These are phyloP conservation scores for Amyelois transitella DNA, from an alignment of 1,140 invertebrate genomes.

Conservation along the genomic window DNA sequence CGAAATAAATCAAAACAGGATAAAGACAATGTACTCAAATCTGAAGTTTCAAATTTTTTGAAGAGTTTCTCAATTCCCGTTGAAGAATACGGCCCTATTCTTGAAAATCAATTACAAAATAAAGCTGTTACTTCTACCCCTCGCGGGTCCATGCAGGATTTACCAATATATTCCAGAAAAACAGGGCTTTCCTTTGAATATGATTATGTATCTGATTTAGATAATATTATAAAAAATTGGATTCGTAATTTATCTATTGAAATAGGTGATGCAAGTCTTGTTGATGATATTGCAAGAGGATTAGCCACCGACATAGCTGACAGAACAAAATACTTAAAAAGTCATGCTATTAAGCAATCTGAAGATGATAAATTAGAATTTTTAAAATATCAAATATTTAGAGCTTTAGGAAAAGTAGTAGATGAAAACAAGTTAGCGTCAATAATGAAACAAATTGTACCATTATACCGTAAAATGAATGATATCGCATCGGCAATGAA, in stretches of 20 bases:
- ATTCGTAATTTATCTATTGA: neutral
- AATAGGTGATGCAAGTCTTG: constrained; percentile 2
- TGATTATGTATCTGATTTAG: neutral
- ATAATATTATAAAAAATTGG: constrained; percentile 3
- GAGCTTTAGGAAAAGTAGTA: constrained; percentile 43
- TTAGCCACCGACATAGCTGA: constrained; percentile 28
- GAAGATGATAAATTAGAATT: constrained; percentile 39
- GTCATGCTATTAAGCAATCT: constrained; percentile 25
- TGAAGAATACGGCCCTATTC: neutral
- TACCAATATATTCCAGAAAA: neutral
- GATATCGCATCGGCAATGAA: neutral
- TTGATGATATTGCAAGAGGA: constrained; percentile 18
- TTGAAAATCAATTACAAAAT: constrained; percentile 2
- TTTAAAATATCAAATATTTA: constrained; percentile 54
- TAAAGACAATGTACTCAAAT: neutral
- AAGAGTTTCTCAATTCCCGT: neutral
- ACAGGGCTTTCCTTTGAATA: neutral
- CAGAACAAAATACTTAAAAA: constrained; percentile 42
- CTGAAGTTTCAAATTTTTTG: neutral
- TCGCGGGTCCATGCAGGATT: neutral
- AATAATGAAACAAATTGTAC: neutral
- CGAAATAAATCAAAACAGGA: neutral
- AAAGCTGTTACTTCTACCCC: constrained; percentile 8
- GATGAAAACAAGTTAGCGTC: neutral
- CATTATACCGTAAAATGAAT: neutral